Evolutionary conservation across 2,888 invertebrate genomes (phyloP).

Genomic region (Sacculina carcini): DNA sequence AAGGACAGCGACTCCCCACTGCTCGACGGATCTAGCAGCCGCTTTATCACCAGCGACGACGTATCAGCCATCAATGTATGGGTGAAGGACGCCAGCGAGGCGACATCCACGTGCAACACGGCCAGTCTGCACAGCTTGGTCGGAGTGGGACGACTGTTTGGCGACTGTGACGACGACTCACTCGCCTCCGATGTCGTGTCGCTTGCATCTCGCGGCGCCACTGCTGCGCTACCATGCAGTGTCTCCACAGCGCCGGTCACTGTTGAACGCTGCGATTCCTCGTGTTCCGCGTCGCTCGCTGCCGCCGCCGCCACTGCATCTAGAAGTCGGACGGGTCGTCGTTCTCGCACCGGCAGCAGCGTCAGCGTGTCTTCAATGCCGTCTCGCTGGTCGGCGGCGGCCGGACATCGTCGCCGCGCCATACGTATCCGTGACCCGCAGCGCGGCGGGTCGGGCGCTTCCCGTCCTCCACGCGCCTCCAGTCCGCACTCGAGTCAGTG

Average conservation of each 20-base stretch:
- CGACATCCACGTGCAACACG: too few species aligned
- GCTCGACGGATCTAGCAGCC: not conserved
- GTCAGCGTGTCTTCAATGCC: constrained; percentile 6
- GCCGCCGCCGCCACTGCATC: not conserved
- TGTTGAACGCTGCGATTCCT: not conserved
- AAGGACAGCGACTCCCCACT: not conserved
- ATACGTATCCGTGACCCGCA: too few species aligned
- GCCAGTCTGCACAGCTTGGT: not conserved
- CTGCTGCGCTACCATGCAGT: not conserved
- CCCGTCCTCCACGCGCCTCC: too few species aligned
- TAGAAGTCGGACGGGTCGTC: constrained; percentile 1
- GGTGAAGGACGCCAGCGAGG: too few species aligned
- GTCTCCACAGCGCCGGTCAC: not conserved
- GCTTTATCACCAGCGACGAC: too few species aligned
- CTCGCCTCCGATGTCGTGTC: too few species aligned
- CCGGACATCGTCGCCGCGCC: too few species aligned
- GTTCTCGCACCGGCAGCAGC: not conserved
- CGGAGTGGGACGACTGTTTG: not conserved
- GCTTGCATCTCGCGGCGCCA: constrained; percentile 6
- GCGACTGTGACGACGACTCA: not conserved
- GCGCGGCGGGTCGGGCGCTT: too few species aligned
- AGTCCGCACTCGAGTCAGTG: not conserved
- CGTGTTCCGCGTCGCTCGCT: not conserved
- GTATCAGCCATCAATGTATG: too few species aligned
- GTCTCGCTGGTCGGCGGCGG: too few species aligned